Conservation (phyloP, 2,888 invertebrate species). For the Campoletis raptor region DNA sequence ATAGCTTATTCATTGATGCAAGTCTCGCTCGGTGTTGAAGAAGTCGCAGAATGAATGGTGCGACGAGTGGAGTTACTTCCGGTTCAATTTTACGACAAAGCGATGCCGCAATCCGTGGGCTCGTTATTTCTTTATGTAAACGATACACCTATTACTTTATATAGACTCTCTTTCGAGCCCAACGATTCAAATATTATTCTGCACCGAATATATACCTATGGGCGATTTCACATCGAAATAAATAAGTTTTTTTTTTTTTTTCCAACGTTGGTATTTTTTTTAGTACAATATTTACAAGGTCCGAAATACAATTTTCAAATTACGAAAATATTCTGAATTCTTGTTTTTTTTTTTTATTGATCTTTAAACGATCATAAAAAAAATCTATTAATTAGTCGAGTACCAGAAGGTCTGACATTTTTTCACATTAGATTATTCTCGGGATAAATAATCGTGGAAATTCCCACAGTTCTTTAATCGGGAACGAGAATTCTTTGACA, state of each 20-base stretch:
- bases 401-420: neutral
- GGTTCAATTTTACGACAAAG: constrained; percentile 66
- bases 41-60: constrained; percentile 65
- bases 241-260: neutral
- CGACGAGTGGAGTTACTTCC: constrained; percentile 57
- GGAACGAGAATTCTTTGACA: neutral
- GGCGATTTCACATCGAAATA: neutral
- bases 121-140: constrained; percentile 66
- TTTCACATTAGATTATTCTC: neutral
- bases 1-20: constrained; percentile 66
- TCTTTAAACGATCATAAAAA: neutral
- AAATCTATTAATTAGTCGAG: neutral
- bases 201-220: constrained; percentile 11
- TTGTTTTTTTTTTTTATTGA: neutral
- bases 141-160: constrained; percentile 41
- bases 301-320: neutral
- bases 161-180: neutral
- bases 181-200: constrained; percentile 41
- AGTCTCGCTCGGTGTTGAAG: constrained; percentile 65
- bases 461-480: neutral
- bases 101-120: constrained; percentile 63
- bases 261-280: neutral
- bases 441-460: neutral
- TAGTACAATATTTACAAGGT: neutral
- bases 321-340: neutral